phyloP scores from a whole-genome alignment of 2,113 vertebrate genomes.

The Platichthys flesus region DNA sequence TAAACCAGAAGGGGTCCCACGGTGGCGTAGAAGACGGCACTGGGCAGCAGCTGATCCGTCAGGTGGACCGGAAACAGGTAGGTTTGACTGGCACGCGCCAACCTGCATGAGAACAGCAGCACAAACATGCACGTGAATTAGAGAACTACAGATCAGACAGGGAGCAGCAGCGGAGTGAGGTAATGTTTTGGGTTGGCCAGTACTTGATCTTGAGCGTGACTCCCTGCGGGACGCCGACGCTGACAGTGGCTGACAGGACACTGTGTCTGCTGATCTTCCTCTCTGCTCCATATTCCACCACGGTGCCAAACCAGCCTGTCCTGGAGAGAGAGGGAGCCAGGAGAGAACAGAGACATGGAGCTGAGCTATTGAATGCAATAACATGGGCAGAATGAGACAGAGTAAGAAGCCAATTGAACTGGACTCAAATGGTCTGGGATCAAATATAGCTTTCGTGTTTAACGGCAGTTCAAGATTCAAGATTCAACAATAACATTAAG shows the following conservation, averaged over 20 bases:
- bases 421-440: neutral
- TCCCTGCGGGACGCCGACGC: conserved; percentile 94
- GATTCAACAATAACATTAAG: too few relatives aligned
- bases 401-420: neutral
- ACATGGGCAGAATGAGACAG: neutral
- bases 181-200: conserved; percentile 50
- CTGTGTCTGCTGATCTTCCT: conserved; percentile 97
- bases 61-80: conserved; percentile 97
- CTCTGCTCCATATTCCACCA: conserved; percentile 96
- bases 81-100: conserved; percentile 94
- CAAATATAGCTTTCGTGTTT: neutral
- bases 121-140: conserved; percentile 4
- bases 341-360: conserved; percentile 8
- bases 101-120: conserved; percentile 74
- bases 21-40: conserved; percentile 95
- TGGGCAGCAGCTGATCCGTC: conserved; percentile 95
- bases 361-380: conserved; percentile 2
- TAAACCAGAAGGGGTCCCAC: conserved; percentile 90
- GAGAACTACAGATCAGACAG: neutral
- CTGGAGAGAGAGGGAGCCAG: conserved; percentile 70
- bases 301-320: conserved; percentile 94
- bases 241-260: conserved; percentile 91
- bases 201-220: conserved; percentile 98
- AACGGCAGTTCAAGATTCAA: neutral
- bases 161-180: conserved; percentile 6